These are phyloP conservation scores for Pammene fasciana DNA, from an alignment of 2,888 invertebrate species.

Conservation along the genomic window DNA sequence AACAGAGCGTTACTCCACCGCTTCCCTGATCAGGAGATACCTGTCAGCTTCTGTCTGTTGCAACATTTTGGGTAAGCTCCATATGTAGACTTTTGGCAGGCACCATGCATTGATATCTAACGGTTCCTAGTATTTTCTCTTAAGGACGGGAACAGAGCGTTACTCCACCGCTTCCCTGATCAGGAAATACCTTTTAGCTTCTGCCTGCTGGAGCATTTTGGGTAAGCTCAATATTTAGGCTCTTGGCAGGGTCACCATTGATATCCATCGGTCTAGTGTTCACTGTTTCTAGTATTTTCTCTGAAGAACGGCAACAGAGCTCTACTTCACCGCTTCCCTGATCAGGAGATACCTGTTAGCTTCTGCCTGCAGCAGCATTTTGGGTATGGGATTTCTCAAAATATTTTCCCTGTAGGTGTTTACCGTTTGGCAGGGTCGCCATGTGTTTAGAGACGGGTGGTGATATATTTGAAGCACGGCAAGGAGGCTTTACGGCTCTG, in stretches of 20 bases:
- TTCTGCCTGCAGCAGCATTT: not conserved
- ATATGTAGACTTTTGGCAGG: not conserved
- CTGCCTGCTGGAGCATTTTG: not conserved
- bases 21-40: constrained; percentile 83
- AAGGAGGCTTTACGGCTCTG: too few relatives aligned
- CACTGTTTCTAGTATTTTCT: constrained; percentile 84
- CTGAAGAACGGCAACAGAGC: constrained; percentile 83
- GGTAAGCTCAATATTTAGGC: not conserved
- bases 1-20: constrained; percentile 84
- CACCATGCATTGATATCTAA: too few relatives aligned
- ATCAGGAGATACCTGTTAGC: constrained; percentile 84
- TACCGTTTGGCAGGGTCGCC: too few relatives aligned
- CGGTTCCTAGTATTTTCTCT: constrained; percentile 85
- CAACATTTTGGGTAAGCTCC: constrained; percentile 4
- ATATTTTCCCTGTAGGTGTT: too few relatives aligned
- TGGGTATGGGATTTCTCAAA: too few relatives aligned
- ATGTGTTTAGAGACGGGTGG: too few relatives aligned
- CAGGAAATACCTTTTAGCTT: constrained; percentile 84
- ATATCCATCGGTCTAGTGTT: constrained; percentile 85
- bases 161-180: constrained; percentile 83
- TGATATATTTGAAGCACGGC: too few relatives aligned
- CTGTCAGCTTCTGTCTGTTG: constrained; percentile 66
- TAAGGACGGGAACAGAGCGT: constrained; percentile 81
- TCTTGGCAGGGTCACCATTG: too few relatives aligned
- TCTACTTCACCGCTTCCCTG: constrained; percentile 82